Conservation (phyloP, 2,888 invertebrate species). For the Netelia melanura region DNA sequence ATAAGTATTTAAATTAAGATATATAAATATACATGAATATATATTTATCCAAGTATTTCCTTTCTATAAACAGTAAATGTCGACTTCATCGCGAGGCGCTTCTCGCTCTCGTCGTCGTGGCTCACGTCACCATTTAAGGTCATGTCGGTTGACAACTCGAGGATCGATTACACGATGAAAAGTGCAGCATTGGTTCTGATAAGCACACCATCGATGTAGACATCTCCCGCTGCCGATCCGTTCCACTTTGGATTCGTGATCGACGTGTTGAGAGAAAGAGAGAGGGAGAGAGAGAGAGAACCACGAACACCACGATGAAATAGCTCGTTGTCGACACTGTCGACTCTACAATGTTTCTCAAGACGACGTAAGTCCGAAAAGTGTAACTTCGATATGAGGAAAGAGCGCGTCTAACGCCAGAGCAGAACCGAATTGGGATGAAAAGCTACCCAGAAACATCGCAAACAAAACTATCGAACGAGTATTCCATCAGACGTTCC, state of each 20-base stretch:
- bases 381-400: neutral
- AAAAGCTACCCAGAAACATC: neutral
- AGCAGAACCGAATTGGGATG: neutral
- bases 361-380: neutral
- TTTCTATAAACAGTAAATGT: too few species aligned
- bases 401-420: neutral
- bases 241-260: slow-evolving; percentile 37
- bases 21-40: slow-evolving; percentile 17
- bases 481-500: too few species aligned
- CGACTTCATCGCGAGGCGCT: too few species aligned
- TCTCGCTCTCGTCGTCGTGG: slow-evolving; percentile 6
- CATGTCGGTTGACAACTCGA: slow-evolving; percentile 46
- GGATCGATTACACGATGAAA: slow-evolving; percentile 20
- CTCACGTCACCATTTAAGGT: slow-evolving; percentile 52
- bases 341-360: neutral
- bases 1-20: too few species aligned
- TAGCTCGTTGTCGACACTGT: slow-evolving; percentile 10
- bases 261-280: neutral
- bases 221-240: neutral
- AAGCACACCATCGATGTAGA: neutral
- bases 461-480: too few species aligned
- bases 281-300: too few species aligned
- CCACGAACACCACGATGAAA: neutral
- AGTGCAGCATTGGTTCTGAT: slow-evolving; percentile 10
- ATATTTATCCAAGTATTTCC: too few species aligned